phyloP scores from a whole-genome alignment of 2,797 vertebrate species.

The Sciaenops ocellatus region DNA sequence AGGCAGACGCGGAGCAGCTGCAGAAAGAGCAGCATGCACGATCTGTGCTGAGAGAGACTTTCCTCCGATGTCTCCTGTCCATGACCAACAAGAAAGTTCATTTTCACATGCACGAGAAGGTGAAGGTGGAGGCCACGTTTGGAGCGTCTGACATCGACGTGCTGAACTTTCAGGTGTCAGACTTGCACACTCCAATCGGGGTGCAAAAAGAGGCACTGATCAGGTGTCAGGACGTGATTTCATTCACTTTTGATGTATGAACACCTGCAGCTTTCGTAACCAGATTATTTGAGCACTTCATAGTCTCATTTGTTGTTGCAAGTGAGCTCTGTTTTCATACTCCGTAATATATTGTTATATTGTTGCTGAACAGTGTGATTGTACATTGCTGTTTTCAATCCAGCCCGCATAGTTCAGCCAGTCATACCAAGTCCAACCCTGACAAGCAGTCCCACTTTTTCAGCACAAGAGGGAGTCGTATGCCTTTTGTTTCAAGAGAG shows the following conservation, averaged over 20 bases:
- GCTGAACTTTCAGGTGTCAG: slow-evolving; percentile 91
- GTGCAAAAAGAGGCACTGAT: slow-evolving; percentile 91
- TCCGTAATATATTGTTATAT: not conserved
- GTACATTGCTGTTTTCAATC: not conserved
- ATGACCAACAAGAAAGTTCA: slow-evolving; percentile 84
- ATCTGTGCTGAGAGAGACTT: slow-evolving; percentile 85
- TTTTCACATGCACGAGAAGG: slow-evolving; percentile 87
- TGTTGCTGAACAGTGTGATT: not conserved
- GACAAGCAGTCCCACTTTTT: not conserved
- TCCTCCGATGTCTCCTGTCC: slow-evolving; percentile 87
- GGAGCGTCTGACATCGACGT: slow-evolving; percentile 90
- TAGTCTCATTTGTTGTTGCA: not conserved
- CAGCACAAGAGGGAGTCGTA: slow-evolving; percentile 70
- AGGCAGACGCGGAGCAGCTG: slow-evolving; percentile 8
- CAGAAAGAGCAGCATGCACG: slow-evolving; percentile 82
- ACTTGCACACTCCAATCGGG: slow-evolving; percentile 91
- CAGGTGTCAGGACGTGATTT: slow-evolving; percentile 89
- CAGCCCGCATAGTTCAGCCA: not conserved
- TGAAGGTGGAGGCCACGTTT: slow-evolving; percentile 87
- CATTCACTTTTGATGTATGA: slow-evolving; percentile 81
- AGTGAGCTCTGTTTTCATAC: slow-evolving; percentile 2
- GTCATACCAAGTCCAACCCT: not conserved
- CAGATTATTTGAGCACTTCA: slow-evolving; percentile 5
- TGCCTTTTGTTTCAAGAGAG: not conserved
- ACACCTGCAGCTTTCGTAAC: not conserved